Conservation (phyloP, 1,140 invertebrate species). For the Melipona quadrifasciata region DNA sequence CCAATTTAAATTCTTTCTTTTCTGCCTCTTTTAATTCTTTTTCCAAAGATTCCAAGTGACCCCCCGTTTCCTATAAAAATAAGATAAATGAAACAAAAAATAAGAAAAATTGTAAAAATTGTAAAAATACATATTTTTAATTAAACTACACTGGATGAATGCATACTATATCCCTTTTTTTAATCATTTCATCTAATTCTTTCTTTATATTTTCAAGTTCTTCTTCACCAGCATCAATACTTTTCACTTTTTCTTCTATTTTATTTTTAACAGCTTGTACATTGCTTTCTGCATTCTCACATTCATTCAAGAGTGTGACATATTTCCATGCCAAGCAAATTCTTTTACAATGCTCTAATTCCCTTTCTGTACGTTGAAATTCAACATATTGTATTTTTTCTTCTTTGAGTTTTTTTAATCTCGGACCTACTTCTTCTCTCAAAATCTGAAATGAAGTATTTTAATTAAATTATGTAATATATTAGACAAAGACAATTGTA, state of each 20-base stretch:
- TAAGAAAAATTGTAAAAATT: background rate
- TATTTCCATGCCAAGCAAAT: conserved; percentile 91
- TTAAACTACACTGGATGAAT: conserved; percentile 69
- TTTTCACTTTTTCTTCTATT: conserved; percentile 82
- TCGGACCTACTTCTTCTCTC: conserved; percentile 94
- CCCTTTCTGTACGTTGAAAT: conserved; percentile 92
- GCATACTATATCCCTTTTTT: conserved; percentile 84
- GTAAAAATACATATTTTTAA: background rate
- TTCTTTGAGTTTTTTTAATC: conserved; percentile 92
- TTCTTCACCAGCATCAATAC: conserved; percentile 83
- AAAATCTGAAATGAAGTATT: conserved; percentile 85
- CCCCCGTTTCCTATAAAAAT: conserved; percentile 58
- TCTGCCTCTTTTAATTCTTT: conserved; percentile 85
- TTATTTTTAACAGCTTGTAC: conserved; percentile 82
- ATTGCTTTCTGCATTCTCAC: conserved; percentile 82
- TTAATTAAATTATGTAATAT: conserved; percentile 13
- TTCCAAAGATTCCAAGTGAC: conserved; percentile 85
- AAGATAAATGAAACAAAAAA: conserved; percentile 15
- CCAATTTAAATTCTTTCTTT: conserved; percentile 86
- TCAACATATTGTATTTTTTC: conserved; percentile 94
- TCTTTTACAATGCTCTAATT: conserved; percentile 92
- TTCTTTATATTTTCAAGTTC: conserved; percentile 83
- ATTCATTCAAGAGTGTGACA: conserved; percentile 82
- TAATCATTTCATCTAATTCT: conserved; percentile 81
- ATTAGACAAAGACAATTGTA: conserved; percentile 1